phyloP scores from a whole-genome alignment of 2,888 invertebrate genomes.

The Tiliacea aurago region DNA sequence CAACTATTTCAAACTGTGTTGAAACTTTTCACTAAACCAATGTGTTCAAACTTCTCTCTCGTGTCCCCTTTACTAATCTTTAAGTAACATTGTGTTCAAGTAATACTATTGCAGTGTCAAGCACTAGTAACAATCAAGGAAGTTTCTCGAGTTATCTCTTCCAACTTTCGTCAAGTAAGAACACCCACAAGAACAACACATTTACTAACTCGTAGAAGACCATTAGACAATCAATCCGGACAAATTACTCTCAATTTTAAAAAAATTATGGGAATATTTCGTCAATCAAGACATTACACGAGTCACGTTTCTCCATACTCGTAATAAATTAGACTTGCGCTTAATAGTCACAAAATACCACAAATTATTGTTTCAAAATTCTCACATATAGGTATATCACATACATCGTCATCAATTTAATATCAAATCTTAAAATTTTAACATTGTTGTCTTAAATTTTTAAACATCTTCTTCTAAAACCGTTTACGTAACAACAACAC shows the following conservation, averaged over 20 bases:
- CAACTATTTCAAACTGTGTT: background rate
- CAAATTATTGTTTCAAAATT: background rate
- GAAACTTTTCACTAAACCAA: constrained; percentile 1
- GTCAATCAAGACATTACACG: background rate
- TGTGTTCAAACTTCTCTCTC: background rate
- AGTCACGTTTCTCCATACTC: background rate
- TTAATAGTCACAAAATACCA: background rate
- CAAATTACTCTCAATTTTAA: background rate
- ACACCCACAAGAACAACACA: constrained; percentile 15
- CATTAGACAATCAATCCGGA: background rate
- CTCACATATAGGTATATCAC: too few relatives aligned
- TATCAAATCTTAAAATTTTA: background rate
- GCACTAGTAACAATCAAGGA: constrained; percentile 1
- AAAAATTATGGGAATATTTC: background rate
- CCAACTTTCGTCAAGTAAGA: constrained; percentile 4
- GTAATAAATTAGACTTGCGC: background rate
- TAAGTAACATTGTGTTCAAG: constrained; percentile 13
- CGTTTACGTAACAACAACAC: background rate
- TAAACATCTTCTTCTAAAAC: background rate
- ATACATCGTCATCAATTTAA: background rate
- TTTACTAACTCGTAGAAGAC: constrained; percentile 16
- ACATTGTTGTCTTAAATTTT: background rate
- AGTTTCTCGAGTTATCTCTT: constrained; percentile 28
- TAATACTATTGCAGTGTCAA: constrained; percentile 12
- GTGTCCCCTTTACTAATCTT: background rate